Evolutionary conservation across 2,888 invertebrate species (phyloP), one percentile per base, ranked within the genome.

Genomic region (Drosophila incognita): DNA sequence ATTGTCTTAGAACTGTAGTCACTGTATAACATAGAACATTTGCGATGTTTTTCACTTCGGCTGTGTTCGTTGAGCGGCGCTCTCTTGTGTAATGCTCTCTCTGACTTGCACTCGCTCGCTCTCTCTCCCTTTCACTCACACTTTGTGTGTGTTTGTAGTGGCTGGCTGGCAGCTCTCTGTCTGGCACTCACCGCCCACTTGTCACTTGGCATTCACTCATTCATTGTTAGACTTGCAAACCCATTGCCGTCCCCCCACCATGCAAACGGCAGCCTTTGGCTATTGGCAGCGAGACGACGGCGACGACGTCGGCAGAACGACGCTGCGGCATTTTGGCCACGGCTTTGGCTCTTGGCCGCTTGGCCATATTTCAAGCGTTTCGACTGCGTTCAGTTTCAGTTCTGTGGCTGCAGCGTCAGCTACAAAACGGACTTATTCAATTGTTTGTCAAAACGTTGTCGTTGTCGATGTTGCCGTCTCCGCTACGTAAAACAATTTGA

Each of bases 281-380:
- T 76, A 87, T 84, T 84, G 85, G 88, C 79, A 84, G 76, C 74
- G 69, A 70, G 58, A 66, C 81, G 59, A 52, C 36, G 77, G 52
- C 27, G 15, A 27, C 27, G 27, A 42, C 29, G 35, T 8, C 73
- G 81, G 74, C 53, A 73, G 69, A 72, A 73, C 89, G 76, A 84
- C 82, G 80, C 83, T 90, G 90, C 85, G 90, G 83, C 86, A 85
- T 74, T 90, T 86, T 90, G 86, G 83, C 74, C 77, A 77, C 81
- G 71, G 81, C 83, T 79, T 76, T 81, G 72, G 66, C 72, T 69
- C 61, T 81, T 79, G 60, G 69, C 77, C 73, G 82, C 88, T 82
- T 85, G 71, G 85, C 80, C 90, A 79, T 87, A 74, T 85, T 89
- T 87, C 71, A 87, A 87, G 70, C 69, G 73, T 66, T 82, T 70